phyloP scores from a whole-genome alignment of 2,888 invertebrate genomes.

The Loripinus fragilis region DNA sequence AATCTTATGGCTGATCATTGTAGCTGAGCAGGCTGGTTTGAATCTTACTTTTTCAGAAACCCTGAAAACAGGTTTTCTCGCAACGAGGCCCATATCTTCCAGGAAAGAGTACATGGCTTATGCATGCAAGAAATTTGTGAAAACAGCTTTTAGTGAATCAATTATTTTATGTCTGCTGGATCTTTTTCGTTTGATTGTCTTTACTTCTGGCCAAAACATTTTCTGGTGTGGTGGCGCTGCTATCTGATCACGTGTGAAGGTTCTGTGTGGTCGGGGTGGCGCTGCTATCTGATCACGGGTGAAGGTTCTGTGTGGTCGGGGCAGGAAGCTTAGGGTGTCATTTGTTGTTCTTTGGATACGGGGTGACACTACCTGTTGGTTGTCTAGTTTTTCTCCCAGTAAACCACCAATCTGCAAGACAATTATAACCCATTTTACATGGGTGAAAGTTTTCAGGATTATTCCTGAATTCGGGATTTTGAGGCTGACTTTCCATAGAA shows the following conservation, averaged over 20 bases:
- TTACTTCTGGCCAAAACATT: not conserved
- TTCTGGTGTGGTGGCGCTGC: not conserved
- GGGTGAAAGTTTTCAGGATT: no score
- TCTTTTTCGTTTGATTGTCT: conserved; percentile 14
- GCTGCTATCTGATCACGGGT: no score
- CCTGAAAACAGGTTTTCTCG: no score
- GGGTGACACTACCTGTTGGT: not conserved
- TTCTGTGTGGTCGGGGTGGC: no score
- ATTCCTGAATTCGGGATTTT: no score
- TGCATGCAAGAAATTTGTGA: conserved; percentile 30
- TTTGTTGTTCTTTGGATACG: conserved; percentile 16
- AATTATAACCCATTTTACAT: no score
- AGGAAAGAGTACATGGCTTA: no score
- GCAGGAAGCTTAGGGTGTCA: not conserved
- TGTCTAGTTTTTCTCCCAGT: not conserved
- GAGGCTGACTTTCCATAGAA: no score
- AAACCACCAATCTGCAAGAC: not conserved
- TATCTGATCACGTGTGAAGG: not conserved
- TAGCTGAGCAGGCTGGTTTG: no score
- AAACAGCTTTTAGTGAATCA: conserved; percentile 5
- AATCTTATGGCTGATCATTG: no score
- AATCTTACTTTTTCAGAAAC: no score
- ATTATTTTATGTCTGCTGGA: not conserved
- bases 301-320: not conserved
- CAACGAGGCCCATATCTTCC: no score